phyloP scores from a whole-genome alignment of 1,140 invertebrate species.

The Nephotettix cincticeps region DNA sequence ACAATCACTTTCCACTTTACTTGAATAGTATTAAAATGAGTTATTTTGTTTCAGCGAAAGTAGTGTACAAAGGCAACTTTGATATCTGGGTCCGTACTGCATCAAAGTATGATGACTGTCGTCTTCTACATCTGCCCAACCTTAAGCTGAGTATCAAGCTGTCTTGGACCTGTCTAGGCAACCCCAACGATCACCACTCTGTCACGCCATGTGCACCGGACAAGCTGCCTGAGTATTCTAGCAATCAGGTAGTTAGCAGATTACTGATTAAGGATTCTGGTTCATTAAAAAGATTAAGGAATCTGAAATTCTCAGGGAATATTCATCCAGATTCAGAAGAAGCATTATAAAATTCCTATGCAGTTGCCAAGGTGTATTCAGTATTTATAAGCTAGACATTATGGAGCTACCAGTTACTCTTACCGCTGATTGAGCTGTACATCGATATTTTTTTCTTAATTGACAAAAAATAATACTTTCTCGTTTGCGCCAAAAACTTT shows the following conservation, averaged over 20 bases:
- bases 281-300: no score
- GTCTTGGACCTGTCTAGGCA: slow-evolving; percentile 88
- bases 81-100: slow-evolving; percentile 91
- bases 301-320: no score
- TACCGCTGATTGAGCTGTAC: no score
- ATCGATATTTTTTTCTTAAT: no score
- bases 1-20: not conserved
- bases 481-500: no score
- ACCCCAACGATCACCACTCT: slow-evolving; percentile 94
- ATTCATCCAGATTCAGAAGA: no score
- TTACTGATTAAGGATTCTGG: slow-evolving; percentile 29
- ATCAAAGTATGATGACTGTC: slow-evolving; percentile 97
- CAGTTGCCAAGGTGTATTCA: no score
- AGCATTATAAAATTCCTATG: no score
- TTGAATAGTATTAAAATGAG: no score
- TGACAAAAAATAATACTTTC: no score
- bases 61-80: slow-evolving; percentile 83
- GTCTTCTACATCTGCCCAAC: slow-evolving; percentile 87
- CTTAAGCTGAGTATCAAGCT: slow-evolving; percentile 83
- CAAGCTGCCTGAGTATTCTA: slow-evolving; percentile 95
- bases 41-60: slow-evolving; percentile 60
- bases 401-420: no score
- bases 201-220: slow-evolving; percentile 96
- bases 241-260: slow-evolving; percentile 90
- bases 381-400: no score